Conservation (phyloP, 2,113 vertebrate genomes). For the Oxyruncus cristatus region DNA sequence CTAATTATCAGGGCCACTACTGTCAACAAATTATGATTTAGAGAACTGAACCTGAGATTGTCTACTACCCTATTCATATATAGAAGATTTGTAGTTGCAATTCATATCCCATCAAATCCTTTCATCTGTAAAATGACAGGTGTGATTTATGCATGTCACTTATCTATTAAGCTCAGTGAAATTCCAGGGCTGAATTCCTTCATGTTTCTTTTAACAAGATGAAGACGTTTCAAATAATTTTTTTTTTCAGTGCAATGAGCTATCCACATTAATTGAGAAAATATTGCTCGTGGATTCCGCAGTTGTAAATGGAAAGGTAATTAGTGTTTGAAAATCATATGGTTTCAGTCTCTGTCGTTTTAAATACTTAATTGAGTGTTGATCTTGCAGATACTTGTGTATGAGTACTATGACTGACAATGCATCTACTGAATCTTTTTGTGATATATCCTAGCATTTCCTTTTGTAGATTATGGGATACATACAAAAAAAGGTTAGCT, state of each 20-base stretch:
- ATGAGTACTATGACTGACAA: neutral
- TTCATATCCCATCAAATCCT: constrained; percentile 28
- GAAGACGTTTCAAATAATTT: neutral
- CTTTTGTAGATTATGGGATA: neutral
- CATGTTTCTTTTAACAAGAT: neutral
- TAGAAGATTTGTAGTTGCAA: constrained; percentile 35
- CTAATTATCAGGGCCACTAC: constrained; percentile 42
- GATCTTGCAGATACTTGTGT: neutral
- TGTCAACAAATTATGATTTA: constrained; percentile 23
- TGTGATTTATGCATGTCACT: constrained; percentile 27
- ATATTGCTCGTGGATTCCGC: neutral
- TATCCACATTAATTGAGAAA: constrained; percentile 24
- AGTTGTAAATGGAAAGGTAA: constrained; percentile 11
- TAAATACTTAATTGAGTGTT: constrained; percentile 1
- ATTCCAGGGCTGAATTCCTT: constrained; percentile 13
- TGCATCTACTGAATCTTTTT: neutral
- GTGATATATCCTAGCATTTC: neutral
- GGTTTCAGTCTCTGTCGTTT: neutral
- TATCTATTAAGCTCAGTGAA: neutral
- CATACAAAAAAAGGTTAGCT: neutral
- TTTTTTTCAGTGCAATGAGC: neutral
- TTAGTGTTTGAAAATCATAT: constrained; percentile 36
- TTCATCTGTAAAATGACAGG: constrained; percentile 45
- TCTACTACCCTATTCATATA: neutral
- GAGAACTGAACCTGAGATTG: neutral